Base-by-base conservation (phyloP, 2,797 vertebrate genomes). In the Micromesistius poutassou region DNA sequence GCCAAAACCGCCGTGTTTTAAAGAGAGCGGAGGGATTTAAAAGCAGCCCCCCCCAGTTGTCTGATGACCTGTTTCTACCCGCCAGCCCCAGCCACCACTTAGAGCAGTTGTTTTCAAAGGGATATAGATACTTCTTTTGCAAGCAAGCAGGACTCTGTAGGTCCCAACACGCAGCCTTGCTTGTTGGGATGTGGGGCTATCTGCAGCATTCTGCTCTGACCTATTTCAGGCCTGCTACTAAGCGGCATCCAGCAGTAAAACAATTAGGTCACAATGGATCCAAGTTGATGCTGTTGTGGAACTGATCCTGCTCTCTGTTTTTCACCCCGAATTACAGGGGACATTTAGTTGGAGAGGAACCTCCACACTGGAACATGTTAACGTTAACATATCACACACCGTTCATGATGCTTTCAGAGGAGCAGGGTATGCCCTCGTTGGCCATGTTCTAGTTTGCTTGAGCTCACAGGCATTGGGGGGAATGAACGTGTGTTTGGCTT, bases 221-320 rank as follows among this genome's bases (percentile, higher is more conserved):
- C 91, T 90, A 90, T 90, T 93, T 92, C 80, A 82, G 86, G 80
- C 80, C 79, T 77, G 85, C 31, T 80, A 46, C 85, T 82, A 82
- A 75, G 77, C 81, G 84, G 87, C 85, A 85, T 91, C 83, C 70
- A 80, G 79, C 76, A 82, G 62, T 68, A 82, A 87, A 74, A 83
- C 86, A 94, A 93, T 90, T 88, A 90, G 92, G 91, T 94, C 92
- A 93, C 83, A 85, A 86, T 82, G 82, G 89, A 91, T 92, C 85
- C 89, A 87, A 91, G 80, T 80, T 83, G 84, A 85, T 83, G 80
- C 81, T 71, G 85, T 31, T 3, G 71, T 83, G 88, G 84, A 88
- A 83, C 46, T 80, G 85, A 87, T 88, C 72, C 75, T 31, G 4
- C 74, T 72, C 77, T 74, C 40, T 55, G n/a, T n/a, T 74, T 80